Conservation (phyloP, 2,888 invertebrate genomes). For the Drosophila tripunctata region DNA sequence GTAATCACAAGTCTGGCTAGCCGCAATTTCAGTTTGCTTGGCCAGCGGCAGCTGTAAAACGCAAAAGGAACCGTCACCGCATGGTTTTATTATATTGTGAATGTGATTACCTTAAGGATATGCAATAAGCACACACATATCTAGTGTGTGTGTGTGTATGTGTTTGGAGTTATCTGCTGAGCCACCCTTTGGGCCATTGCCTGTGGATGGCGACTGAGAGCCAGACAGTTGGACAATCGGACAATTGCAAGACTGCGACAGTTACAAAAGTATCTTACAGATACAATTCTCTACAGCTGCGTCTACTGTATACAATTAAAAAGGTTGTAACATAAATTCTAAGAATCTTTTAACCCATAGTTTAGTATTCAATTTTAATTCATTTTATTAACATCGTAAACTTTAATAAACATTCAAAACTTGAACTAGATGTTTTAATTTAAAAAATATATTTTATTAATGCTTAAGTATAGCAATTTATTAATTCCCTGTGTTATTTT, state of each 20-base stretch:
- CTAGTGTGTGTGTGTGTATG: slow-evolving; percentile 5
- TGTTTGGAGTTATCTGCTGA: slow-evolving; percentile 22
- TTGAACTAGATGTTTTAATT: too few species aligned
- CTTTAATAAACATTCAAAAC: too few species aligned
- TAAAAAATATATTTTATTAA: too few species aligned
- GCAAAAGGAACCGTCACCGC: slow-evolving; percentile 76
- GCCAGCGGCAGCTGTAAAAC: slow-evolving; percentile 64
- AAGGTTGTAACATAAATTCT: not conserved
- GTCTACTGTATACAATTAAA: too few species aligned
- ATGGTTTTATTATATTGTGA: slow-evolving; percentile 82
- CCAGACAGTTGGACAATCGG: slow-evolving; percentile 15
- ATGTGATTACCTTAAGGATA: slow-evolving; percentile 81
- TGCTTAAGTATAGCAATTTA: too few species aligned
- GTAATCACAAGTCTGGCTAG: slow-evolving; percentile 27
- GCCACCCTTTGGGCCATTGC: slow-evolving; percentile 37
- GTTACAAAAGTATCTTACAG: slow-evolving; percentile 40
- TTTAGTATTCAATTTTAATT: too few species aligned
- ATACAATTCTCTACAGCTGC: slow-evolving; percentile 20
- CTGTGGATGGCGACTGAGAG: slow-evolving; percentile 32
- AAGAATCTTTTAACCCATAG: not conserved
- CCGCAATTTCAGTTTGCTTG: slow-evolving; percentile 31
- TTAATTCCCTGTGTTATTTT: too few species aligned
- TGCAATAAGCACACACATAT: slow-evolving; percentile 72
- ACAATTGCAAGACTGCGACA: slow-evolving; percentile 10
- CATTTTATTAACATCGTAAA: too few species aligned